Conservation (phyloP, 1,140 invertebrate genomes). For the Drosophila ananassae region DNA sequence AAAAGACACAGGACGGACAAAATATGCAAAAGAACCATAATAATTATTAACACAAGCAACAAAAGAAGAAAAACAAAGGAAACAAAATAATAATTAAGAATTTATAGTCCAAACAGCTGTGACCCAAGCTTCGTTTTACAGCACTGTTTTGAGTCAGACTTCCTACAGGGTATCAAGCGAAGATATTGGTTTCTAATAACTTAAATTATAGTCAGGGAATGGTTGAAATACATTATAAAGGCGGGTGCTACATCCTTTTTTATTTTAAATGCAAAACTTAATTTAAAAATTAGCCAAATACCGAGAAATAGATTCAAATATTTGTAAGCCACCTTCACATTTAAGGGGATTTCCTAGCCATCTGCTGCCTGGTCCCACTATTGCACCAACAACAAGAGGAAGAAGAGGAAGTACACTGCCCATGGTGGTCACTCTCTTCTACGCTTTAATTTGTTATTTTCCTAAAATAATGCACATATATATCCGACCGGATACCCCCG, state of each 20-base stretch:
- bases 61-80: slow-evolving; percentile 46
- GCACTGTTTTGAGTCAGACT: slow-evolving; percentile 37
- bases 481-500: slow-evolving; percentile 3
- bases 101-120: slow-evolving; percentile 50
- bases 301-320: too few species aligned
- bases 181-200: background rate
- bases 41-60: slow-evolving; percentile 21
- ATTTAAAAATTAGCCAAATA: background rate
- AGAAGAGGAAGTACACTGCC: slow-evolving; percentile 25
- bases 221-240: background rate
- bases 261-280: background rate
- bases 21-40: slow-evolving; percentile 27
- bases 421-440: slow-evolving; percentile 26
- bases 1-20: slow-evolving; percentile 28
- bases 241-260: background rate
- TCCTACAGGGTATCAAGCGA: slow-evolving; percentile 17
- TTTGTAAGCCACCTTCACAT: background rate
- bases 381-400: slow-evolving; percentile 22
- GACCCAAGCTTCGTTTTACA: slow-evolving; percentile 27
- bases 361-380: slow-evolving; percentile 10
- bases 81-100: slow-evolving; percentile 47
- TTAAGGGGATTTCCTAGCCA: background rate
- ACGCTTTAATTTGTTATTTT: slow-evolving; percentile 42
- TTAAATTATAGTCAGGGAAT: background rate
- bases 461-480: slow-evolving; percentile 37